phyloP scores from a whole-genome alignment of 2,113 vertebrate genomes.

The Malurus elegans region DNA sequence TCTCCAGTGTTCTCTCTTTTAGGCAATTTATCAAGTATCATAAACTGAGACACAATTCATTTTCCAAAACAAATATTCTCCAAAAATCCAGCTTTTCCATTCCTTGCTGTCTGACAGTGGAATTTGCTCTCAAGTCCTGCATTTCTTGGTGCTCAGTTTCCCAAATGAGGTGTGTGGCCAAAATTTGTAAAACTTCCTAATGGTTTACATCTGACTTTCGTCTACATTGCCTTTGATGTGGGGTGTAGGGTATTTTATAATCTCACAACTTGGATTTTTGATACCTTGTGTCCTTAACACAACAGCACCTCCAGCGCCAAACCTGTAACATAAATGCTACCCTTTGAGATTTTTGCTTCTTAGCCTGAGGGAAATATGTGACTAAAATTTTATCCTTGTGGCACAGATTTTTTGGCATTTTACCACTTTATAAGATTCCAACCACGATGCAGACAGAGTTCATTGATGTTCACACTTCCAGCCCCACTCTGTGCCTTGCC shows the following conservation, averaged over 20 bases:
- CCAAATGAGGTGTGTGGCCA: not conserved
- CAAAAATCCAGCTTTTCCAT: not conserved
- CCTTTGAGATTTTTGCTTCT: not conserved
- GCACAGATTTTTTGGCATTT: not conserved
- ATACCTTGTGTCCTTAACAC: not conserved
- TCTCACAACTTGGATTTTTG: not conserved
- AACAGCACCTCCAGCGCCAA: not conserved
- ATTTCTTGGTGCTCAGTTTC: not conserved
- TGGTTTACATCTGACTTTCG: not conserved
- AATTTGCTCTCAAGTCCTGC: not conserved
- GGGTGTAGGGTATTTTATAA: not conserved
- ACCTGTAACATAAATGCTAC: fast-evolving
- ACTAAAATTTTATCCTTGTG: not conserved
- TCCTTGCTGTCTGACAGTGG: not conserved
- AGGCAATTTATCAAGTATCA: not conserved
- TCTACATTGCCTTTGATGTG: not conserved
- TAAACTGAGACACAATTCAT: not conserved
- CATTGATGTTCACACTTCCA: not conserved
- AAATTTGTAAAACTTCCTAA: not conserved
- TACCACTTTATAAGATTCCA: not conserved
- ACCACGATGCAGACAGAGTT: not conserved
- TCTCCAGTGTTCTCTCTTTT: not conserved
- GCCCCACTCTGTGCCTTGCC: not conserved
- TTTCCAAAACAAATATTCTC: not conserved
- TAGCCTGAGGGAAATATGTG: not conserved